Evolutionary conservation across 1,140 invertebrate genomes (phyloP), one percentile per base, ranked within the genome.

Genomic region (Scaptomyza graminum): DNA sequence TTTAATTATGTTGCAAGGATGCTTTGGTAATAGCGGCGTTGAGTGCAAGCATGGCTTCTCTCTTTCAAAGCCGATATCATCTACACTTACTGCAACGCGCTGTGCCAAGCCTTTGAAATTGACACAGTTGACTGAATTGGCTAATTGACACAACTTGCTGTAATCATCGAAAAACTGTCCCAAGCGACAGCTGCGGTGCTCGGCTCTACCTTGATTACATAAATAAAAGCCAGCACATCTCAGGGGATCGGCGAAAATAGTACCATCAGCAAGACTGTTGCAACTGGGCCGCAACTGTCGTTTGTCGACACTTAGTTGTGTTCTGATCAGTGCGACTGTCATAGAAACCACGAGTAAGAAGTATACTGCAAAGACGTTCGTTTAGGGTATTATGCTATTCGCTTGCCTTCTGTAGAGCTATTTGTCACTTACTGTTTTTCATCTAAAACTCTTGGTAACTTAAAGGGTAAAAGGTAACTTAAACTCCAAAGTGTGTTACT

Each of bases 341-440:
- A 71, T 63, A 31, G 81, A 52, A 56, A 60, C 77, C 37, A 74
- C 51, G 57, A 81, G 43, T n/a, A 78, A 11, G 22, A 79, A n/a
- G n/a, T 47, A 37, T 60, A 69, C 81, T 85, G 44, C 5, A 75
- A 77, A n/a, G 13, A 69, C 22, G 57, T 9, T 13, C n/a, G 18
- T 0, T 12, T 16, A 18, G 6, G 11, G 7, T 16, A 28, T 4
- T 3, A 3, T 18, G 11, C 5, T n/a, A 3, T 43, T 1, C 8
- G 2, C 31, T 56, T 37, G 2, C 37, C 44, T 39, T 44, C 1
- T 22, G 18, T 18, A 18, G 9, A 34, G 25, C 25, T 28, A 28
- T 6, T 28, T 11, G 7, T 37, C 13, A 87, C 81, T 85, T 87
- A 85, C 81, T 59, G 43, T 47, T 46, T 70, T 81, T 77, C 81